Percentiles rank a stretch among this genome's conserved stretches.
These are phyloP conservation scores for Chitala chitala DNA, from an alignment of 2,113 vertebrate genomes.

Conservation along the genomic window DNA sequence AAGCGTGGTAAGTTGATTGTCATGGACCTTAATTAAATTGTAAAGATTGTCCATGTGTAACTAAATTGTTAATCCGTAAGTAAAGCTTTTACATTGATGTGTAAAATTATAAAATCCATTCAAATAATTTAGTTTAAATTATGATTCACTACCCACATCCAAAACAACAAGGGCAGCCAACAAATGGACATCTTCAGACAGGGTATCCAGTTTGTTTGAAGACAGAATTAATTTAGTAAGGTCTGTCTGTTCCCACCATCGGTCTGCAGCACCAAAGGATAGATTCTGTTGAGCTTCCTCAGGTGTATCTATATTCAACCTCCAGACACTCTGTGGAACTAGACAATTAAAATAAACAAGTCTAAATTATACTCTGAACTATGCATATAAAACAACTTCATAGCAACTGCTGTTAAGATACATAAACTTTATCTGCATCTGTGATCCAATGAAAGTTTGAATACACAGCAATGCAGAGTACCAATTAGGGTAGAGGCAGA, in stretches of 20 bases:
- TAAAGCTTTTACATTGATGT: conserved; percentile 30
- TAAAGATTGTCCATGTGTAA: conserved; percentile 14
- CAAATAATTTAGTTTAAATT: too few relatives aligned
- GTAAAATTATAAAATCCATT: neutral
- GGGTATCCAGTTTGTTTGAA: conserved; percentile 78
- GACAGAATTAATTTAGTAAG: conserved; percentile 85
- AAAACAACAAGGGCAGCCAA: conserved; percentile 75
- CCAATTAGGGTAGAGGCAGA: too few relatives aligned
- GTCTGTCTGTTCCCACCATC: conserved; percentile 96
- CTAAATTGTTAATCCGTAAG: neutral
- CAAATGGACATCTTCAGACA: conserved; percentile 79
- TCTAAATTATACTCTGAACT: neutral
- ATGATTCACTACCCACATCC: conserved; percentile 84
- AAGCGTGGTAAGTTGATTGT: conserved; percentile 80
- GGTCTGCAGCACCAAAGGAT: conserved; percentile 71
- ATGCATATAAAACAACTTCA: too few relatives aligned
- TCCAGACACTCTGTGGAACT: conserved; percentile 87
- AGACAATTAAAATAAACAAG: neutral
- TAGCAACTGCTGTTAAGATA: too few relatives aligned
- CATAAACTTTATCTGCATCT: too few relatives aligned
- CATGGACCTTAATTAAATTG: conserved; percentile 74
- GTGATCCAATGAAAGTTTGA: too few relatives aligned
- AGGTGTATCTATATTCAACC: conserved; percentile 80
- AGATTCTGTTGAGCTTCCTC: conserved; percentile 75
- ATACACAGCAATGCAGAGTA: too few relatives aligned